These are phyloP conservation scores for Hemicrepidius hirtus DNA, from an alignment of 2,888 invertebrate species.

Conservation along the genomic window DNA sequence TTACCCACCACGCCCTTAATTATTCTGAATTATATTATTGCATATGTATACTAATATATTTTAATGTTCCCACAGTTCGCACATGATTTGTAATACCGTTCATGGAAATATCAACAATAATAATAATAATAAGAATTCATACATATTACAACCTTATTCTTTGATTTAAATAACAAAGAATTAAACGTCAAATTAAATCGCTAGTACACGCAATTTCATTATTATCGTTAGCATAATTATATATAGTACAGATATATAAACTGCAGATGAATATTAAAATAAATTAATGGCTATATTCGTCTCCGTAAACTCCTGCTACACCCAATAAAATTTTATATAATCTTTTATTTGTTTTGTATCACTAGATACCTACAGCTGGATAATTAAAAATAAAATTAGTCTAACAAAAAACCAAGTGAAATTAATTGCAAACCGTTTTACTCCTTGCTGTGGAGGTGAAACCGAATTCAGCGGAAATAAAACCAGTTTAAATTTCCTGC, in stretches of 20 bases:
- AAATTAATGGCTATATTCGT: too few relatives aligned
- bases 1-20: slow-evolving; percentile 56
- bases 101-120: slow-evolving; percentile 21
- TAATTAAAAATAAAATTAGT: slow-evolving; percentile 33
- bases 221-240: background rate
- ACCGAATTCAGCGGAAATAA: slow-evolving; percentile 38
- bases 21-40: slow-evolving; percentile 57
- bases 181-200: background rate
- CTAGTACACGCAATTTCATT: slow-evolving; percentile 6
- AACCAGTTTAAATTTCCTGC: slow-evolving; percentile 33
- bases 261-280: background rate
- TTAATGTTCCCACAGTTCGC: slow-evolving; percentile 52
- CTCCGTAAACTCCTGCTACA: too few relatives aligned
- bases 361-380: background rate
- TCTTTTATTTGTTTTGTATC: too few relatives aligned
- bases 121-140: slow-evolving; percentile 10
- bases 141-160: background rate
- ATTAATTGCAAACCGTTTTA: slow-evolving; percentile 24
- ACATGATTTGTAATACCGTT: slow-evolving; percentile 31
- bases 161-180: slow-evolving; percentile 11
- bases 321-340: too few relatives aligned
- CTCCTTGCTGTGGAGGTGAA: slow-evolving; percentile 24
- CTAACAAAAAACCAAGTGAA: slow-evolving; percentile 34
- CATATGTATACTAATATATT: slow-evolving; percentile 46
- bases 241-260: background rate